Evolutionary conservation across 2,113 vertebrate genomes (phyloP).

Genomic region (Seriola rivoliana): DNA sequence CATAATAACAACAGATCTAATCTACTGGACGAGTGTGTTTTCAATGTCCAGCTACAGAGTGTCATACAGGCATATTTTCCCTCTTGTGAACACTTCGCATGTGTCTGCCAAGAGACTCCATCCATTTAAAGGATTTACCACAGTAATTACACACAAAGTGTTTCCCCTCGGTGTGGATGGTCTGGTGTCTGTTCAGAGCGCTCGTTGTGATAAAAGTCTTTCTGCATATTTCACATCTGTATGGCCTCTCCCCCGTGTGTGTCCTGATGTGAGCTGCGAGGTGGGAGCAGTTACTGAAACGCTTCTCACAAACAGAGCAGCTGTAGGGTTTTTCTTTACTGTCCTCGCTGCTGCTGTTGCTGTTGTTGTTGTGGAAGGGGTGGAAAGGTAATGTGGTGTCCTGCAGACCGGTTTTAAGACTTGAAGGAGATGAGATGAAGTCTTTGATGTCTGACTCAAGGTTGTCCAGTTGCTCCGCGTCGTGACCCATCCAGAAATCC

Average conservation of each 20-base stretch:
- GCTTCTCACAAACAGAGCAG: slow-evolving; percentile 78
- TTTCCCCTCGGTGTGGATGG: slow-evolving; percentile 78
- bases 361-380: slow-evolving; percentile 42
- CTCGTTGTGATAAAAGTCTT: slow-evolving; percentile 78
- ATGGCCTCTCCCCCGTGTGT: slow-evolving; percentile 79
- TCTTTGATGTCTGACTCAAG: slow-evolving; percentile 73
- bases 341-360: slow-evolving; percentile 51
- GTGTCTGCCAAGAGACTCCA: slow-evolving; percentile 78
- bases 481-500: slow-evolving; percentile 71
- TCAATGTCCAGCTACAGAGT: neutral
- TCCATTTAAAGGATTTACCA: slow-evolving; percentile 79
- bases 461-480: slow-evolving; percentile 59
- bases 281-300: slow-evolving; percentile 79
- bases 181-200: slow-evolving; percentile 79
- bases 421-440: slow-evolving; percentile 62
- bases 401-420: slow-evolving; percentile 51
- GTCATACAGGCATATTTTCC: slow-evolving; percentile 55
- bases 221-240: slow-evolving; percentile 77
- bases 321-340: slow-evolving; percentile 71
- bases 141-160: slow-evolving; percentile 73
- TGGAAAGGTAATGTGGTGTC: slow-evolving; percentile 65
- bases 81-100: slow-evolving; percentile 71
- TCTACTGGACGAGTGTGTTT: neutral
- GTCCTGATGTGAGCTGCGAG: slow-evolving; percentile 79
- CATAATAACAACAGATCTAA: neutral